These are phyloP conservation scores for Cichladusa arquata DNA, from an alignment of 2,113 vertebrate genomes.

Conservation along the genomic window DNA sequence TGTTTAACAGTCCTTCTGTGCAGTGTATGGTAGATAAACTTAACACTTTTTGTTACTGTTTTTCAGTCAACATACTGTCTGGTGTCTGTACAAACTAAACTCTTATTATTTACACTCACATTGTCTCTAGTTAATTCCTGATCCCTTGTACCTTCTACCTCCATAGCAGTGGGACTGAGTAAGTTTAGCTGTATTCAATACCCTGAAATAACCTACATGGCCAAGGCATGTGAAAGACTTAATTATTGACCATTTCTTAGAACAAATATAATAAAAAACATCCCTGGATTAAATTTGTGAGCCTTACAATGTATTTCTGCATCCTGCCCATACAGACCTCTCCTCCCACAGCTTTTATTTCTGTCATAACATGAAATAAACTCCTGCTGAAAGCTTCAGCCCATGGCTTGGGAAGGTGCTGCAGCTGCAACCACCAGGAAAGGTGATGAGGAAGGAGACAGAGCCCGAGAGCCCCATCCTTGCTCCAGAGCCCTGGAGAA, in stretches of 20 bases:
- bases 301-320: background rate
- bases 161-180: background rate
- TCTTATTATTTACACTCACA: background rate
- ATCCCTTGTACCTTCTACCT: background rate
- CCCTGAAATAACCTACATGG: background rate
- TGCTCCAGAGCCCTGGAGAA: slow-evolving; percentile 51
- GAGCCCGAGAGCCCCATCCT: slow-evolving; percentile 44
- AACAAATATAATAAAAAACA: background rate
- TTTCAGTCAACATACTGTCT: background rate
- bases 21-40: background rate
- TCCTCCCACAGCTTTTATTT: background rate
- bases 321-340: background rate
- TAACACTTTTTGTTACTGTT: background rate
- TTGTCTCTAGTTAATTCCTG: background rate
- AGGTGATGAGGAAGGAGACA: background rate
- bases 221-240: background rate
- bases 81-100: background rate
- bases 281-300: background rate
- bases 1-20: background rate
- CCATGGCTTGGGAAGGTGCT: background rate
- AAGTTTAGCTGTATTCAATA: background rate
- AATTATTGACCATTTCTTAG: background rate
- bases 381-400: background rate
- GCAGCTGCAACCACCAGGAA: background rate
- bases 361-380: background rate